Evolutionary conservation across 1,140 invertebrate species (phyloP), one percentile per base, ranked within the genome.

Genomic region (Glossosoma conforme): DNA sequence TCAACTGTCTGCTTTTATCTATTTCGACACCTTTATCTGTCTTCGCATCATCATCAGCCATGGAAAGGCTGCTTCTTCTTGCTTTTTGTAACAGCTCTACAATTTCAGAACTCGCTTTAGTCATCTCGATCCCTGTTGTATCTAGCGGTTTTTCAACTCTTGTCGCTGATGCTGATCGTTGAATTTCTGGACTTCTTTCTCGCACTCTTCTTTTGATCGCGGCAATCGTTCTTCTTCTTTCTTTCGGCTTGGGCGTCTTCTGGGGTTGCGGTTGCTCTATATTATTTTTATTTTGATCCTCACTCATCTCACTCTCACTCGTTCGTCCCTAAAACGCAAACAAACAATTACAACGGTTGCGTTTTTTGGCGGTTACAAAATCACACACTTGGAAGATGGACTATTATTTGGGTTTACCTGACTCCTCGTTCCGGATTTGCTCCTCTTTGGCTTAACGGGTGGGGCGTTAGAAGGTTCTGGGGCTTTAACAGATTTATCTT

Each of bases 241-340:
- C 62, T 62, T 67, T 74, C 28, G 71, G 68, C 45, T 59, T 69
- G 13, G 53, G 53, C 13, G 62, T 36, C 51, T 54, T 64, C 58
- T 59, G 63, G 20, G 56, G 46, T 61, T 59, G 52, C 18, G 51
- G 30, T n/a, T n/a, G n/a, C 35, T 58, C 37, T 37, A 48, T 18
- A 36, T 40, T 54, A 33, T 40, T 44, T 61, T 59, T 68, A 44
- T 62, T 64, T 61, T 67, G 65, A 49, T 52, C 72, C 54, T 74
- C 72, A 65, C 72, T 75, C 72, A 75, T 74, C 58, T 75, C 72
- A 69, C 71, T 75, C 62, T 75, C 72, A 73, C 72, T 75, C 63
- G 72, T 75, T 62, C 71, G 72, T 64, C 62, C 72, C 72, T 75
- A 70, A 61, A 74, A 72, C 38, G 30, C 32, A 43, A 9, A 43